These are phyloP conservation scores for Antheraea mylitta DNA, from an alignment of 1,140 invertebrate species.

Conservation along the genomic window DNA sequence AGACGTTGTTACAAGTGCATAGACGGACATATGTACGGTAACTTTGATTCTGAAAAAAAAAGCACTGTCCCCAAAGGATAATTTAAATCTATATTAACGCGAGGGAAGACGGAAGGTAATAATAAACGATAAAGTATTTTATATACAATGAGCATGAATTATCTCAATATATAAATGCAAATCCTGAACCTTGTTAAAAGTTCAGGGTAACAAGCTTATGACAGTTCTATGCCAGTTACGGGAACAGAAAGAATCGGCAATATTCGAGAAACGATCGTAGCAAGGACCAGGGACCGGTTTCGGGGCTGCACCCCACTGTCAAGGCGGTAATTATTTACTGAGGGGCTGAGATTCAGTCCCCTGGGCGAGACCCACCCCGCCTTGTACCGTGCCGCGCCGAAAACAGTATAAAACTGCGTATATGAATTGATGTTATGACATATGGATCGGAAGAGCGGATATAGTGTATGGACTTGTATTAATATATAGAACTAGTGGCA, in stretches of 20 bases:
- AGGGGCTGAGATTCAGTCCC: slow-evolving; percentile 38
- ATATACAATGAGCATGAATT: no score
- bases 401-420: slow-evolving; percentile 7
- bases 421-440: slow-evolving; percentile 5
- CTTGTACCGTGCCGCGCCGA: slow-evolving; percentile 7
- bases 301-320: slow-evolving; percentile 14
- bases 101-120: no score
- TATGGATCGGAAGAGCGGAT: background rate
- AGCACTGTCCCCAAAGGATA: no score
- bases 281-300: background rate
- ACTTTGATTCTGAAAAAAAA: no score
- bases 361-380: slow-evolving; percentile 16
- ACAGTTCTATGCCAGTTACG: background rate
- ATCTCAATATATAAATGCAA: background rate
- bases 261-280: slow-evolving; percentile 7
- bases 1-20: no score
- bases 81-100: no score
- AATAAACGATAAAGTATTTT: no score
- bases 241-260: slow-evolving; percentile 5
- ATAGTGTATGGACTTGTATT: no score
- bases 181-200: background rate
- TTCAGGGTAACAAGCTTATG: background rate
- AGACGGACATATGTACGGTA: no score
- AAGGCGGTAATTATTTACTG: slow-evolving; percentile 48
- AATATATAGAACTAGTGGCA: no score